A percentile compares a stretch with the other conserved stretches of the same genome.
These are phyloP conservation scores for Micrastur ruficollis DNA, from an alignment of 2,797 vertebrate species.

Conservation along the genomic window DNA sequence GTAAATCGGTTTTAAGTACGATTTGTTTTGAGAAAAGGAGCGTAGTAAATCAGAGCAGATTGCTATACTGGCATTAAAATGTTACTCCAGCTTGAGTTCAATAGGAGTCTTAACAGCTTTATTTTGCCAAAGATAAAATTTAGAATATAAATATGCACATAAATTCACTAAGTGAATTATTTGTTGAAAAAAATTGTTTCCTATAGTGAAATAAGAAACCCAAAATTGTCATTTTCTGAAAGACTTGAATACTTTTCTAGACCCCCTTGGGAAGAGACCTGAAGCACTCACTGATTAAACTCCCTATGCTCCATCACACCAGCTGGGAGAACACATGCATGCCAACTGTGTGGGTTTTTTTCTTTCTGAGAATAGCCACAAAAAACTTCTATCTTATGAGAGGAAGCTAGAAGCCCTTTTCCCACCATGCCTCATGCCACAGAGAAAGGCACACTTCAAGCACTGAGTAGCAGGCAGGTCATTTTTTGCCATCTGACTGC, in stretches of 20 bases:
- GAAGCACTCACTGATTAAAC: background rate
- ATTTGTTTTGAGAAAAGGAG: background rate
- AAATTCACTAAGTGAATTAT: background rate
- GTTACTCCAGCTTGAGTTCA: background rate
- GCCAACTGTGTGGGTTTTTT: background rate
- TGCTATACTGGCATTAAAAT: background rate
- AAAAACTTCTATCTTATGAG: background rate
- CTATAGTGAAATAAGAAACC: background rate
- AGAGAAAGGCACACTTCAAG: background rate
- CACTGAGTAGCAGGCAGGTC: background rate
- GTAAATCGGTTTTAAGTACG: background rate
- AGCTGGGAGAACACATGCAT: background rate
- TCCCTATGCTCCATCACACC: background rate
- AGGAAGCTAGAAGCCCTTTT: background rate
- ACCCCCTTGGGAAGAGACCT: background rate
- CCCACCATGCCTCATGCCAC: background rate
- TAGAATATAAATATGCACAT: background rate
- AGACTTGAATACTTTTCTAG: background rate
- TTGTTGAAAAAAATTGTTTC: background rate
- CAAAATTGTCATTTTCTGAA: background rate
- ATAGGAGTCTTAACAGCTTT: background rate
- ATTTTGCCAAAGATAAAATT: slow-evolving; percentile 1
- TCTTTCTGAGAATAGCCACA: background rate
- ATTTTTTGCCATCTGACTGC: background rate
- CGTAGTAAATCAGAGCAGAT: background rate